Conservation (phyloP, 2,888 invertebrate genomes). For the Argynnis bischoffii region DNA sequence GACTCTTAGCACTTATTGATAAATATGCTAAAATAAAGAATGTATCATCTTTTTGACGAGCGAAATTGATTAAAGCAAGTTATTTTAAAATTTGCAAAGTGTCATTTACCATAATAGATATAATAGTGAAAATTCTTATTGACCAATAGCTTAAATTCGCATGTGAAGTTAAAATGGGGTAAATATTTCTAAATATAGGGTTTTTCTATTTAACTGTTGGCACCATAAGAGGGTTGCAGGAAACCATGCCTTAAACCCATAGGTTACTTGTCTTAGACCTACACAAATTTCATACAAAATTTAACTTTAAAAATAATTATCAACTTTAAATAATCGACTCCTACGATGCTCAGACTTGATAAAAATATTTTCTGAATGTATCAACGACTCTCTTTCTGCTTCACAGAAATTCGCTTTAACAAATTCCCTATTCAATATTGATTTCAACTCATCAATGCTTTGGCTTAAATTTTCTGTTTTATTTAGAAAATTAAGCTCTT, state of each 20-base stretch:
- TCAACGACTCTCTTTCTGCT: constrained; percentile 63
- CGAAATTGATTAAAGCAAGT: too few species aligned
- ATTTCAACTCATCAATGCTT: constrained; percentile 61
- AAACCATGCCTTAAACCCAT: background rate
- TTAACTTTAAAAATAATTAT: constrained; percentile 45
- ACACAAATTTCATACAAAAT: constrained; percentile 17
- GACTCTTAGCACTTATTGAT: too few species aligned
- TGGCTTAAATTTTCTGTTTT: constrained; percentile 50
- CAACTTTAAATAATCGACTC: constrained; percentile 55
- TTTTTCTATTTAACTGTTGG: constrained; percentile 3
- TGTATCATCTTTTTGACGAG: too few species aligned
- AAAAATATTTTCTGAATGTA: constrained; percentile 69
- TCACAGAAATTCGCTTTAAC: constrained; percentile 61
- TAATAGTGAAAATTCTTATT: too few species aligned
- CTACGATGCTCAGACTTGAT: constrained; percentile 65
- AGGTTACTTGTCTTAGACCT: constrained; percentile 1
- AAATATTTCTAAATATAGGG: background rate
- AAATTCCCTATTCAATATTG: constrained; percentile 57
- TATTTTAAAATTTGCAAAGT: too few species aligned
- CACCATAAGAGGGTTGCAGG: constrained; percentile 1
- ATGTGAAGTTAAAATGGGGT: background rate
- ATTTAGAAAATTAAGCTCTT: constrained; percentile 56
- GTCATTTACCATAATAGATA: too few species aligned
- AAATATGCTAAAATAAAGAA: too few species aligned
- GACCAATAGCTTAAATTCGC: too few species aligned